These are phyloP conservation scores for Cephus runcator DNA, from an alignment of 2,888 invertebrate genomes.

Conservation along the genomic window DNA sequence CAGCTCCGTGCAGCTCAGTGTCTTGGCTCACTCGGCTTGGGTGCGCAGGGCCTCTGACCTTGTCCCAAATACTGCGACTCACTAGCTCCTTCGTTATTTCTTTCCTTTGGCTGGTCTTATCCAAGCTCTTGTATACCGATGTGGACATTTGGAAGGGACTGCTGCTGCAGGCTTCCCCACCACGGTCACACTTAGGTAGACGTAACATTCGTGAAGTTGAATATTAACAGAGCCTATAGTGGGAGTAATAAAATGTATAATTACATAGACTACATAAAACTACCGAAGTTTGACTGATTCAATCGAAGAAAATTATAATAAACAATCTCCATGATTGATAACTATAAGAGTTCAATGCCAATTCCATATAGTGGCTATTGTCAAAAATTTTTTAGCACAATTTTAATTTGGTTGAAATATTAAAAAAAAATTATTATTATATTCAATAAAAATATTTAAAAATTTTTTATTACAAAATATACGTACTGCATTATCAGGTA, in stretches of 20 bases:
- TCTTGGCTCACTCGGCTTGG: constrained; percentile 45
- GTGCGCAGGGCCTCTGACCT: constrained; percentile 64
- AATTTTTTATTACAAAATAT: not conserved
- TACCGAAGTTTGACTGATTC: not conserved
- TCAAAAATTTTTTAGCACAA: not conserved
- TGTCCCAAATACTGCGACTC: constrained; percentile 64
- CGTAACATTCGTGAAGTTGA: not conserved
- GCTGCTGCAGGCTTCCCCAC: not conserved
- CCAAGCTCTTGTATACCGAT: not conserved
- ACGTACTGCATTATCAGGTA: not conserved
- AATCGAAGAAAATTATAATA: not conserved
- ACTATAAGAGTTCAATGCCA: not conserved
- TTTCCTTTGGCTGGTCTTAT: not conserved
- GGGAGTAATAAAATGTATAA: not conserved
- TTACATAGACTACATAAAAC: not conserved
- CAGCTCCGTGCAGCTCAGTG: constrained; percentile 33
- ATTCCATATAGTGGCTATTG: not conserved
- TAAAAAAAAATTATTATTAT: too few species aligned
- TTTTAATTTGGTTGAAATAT: not conserved
- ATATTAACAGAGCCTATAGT: not conserved
- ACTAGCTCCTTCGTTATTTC: constrained; percentile 41
- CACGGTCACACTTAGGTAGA: not conserved
- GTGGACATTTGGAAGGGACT: not conserved
- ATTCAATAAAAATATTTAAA: too few species aligned
- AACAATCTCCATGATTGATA: not conserved